phyloP scores from a whole-genome alignment of 2,888 invertebrate genomes.

The Polyommatus iphigenia region DNA sequence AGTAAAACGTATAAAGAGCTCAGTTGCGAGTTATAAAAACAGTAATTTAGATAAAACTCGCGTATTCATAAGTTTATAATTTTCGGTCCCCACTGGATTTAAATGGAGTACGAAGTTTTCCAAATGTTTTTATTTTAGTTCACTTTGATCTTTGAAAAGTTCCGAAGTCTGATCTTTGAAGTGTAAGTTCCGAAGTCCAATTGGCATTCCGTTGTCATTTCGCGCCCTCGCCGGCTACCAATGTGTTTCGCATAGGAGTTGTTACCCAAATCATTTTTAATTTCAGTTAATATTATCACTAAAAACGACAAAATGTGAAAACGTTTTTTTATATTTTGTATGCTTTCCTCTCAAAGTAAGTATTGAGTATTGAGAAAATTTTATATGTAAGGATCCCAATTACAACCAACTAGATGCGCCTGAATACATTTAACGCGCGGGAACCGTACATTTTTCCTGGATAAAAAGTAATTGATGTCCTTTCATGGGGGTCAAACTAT shows the following conservation, averaged over 20 bases:
- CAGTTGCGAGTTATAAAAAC: background rate
- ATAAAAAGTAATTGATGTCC: too few species aligned
- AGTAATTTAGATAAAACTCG: background rate
- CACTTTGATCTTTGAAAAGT: background rate
- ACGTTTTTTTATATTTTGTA: too few species aligned
- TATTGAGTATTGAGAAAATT: too few species aligned
- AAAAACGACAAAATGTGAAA: too few species aligned
- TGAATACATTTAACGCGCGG: too few species aligned
- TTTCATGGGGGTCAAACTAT: too few species aligned
- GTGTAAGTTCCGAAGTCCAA: background rate
- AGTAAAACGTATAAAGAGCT: background rate
- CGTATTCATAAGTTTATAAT: background rate
- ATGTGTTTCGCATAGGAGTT: background rate
- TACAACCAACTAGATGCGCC: too few species aligned
- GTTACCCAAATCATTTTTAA: background rate
- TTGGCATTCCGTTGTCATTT: background rate
- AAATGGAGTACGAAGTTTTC: background rate
- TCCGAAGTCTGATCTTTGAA: background rate
- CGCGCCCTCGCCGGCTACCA: background rate
- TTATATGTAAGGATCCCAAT: too few species aligned
- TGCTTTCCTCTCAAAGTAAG: too few species aligned
- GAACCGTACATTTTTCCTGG: too few species aligned
- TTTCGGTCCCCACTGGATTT: background rate
- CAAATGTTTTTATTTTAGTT: background rate
- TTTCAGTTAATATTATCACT: background rate